Percentiles rank a stretch among this genome's conserved stretches.
phyloP scores from a whole-genome alignment of 2,888 invertebrate species.

The Drosophila fungiperda region DNA sequence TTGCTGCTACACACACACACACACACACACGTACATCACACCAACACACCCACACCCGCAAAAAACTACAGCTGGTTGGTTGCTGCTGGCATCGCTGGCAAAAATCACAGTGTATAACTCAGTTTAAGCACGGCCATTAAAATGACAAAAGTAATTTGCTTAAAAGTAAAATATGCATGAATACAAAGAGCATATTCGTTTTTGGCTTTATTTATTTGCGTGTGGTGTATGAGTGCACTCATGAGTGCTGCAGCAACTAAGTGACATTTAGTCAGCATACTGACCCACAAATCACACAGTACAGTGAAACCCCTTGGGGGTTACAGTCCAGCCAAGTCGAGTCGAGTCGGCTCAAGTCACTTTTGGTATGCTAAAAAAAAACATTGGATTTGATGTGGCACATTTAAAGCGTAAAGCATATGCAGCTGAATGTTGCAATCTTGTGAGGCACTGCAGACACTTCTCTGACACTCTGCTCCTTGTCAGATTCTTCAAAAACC shows the following conservation, averaged over 20 bases:
- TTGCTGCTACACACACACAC: constrained; percentile 24
- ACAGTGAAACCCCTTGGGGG: constrained; percentile 44
- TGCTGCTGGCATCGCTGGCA: background rate
- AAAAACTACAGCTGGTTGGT: background rate
- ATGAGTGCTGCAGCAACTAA: constrained; percentile 14
- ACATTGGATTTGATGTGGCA: constrained; percentile 56
- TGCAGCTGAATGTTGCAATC: constrained; percentile 14
- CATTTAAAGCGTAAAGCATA: constrained; percentile 52
- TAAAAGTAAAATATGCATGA: constrained; percentile 66
- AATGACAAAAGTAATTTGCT: constrained; percentile 75
- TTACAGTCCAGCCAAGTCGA: constrained; percentile 19
- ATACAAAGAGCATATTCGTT: constrained; percentile 6
- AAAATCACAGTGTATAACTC: constrained; percentile 7
- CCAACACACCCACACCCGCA: background rate
- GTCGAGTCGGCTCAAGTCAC: background rate
- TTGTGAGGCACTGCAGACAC: constrained; percentile 20
- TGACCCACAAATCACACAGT: constrained; percentile 51
- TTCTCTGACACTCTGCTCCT: constrained; percentile 10
- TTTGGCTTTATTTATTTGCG: constrained; percentile 8
- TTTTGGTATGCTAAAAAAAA: constrained; percentile 48
- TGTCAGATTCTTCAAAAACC: constrained; percentile 34
- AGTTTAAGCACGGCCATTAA: constrained; percentile 63
- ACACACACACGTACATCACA: constrained; percentile 1
- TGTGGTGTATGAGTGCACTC: constrained; percentile 1
- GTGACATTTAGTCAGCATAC: constrained; percentile 56